These are phyloP conservation scores for Drosophila athabasca DNA, from an alignment of 1,140 invertebrate species.

Conservation along the genomic window DNA sequence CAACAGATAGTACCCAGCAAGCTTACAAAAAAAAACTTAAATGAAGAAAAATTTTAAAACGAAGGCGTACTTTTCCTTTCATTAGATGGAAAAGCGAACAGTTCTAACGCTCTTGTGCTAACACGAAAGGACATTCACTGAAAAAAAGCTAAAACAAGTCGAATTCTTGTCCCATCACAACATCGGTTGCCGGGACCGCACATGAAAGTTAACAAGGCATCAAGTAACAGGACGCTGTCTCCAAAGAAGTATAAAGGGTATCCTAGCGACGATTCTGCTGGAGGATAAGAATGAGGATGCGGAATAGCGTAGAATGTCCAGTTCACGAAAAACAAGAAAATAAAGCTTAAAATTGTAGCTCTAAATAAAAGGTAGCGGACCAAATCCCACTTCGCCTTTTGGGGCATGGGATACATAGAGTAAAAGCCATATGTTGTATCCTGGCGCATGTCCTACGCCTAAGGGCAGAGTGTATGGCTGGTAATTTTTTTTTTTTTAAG, in stretches of 20 bases:
- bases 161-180: constrained; percentile 46
- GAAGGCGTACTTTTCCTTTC: constrained; percentile 74
- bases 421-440: constrained; percentile 17
- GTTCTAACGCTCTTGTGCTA: constrained; percentile 48
- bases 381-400: neutral
- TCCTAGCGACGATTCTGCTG: constrained; percentile 68
- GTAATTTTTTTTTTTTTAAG: constrained; percentile 6
- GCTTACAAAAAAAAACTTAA: constrained; percentile 28
- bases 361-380: constrained; percentile 39
- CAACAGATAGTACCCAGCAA: constrained; percentile 47
- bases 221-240: constrained; percentile 64
- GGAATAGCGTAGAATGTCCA: constrained; percentile 49
- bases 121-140: constrained; percentile 59
- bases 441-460: constrained; percentile 13
- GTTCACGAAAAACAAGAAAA: constrained; percentile 33
- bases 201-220: constrained; percentile 79
- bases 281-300: constrained; percentile 36
- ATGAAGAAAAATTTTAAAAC: constrained; percentile 53
- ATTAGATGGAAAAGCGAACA: constrained; percentile 71
- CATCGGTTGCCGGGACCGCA: constrained; percentile 25
- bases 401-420: constrained; percentile 7
- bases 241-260: constrained; percentile 69
- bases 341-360: constrained; percentile 59
- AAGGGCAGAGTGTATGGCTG: constrained; percentile 10
- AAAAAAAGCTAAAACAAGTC: constrained; percentile 71